Conservation (phyloP, 2,888 invertebrate genomes). For the Anthoptus insignis region DNA sequence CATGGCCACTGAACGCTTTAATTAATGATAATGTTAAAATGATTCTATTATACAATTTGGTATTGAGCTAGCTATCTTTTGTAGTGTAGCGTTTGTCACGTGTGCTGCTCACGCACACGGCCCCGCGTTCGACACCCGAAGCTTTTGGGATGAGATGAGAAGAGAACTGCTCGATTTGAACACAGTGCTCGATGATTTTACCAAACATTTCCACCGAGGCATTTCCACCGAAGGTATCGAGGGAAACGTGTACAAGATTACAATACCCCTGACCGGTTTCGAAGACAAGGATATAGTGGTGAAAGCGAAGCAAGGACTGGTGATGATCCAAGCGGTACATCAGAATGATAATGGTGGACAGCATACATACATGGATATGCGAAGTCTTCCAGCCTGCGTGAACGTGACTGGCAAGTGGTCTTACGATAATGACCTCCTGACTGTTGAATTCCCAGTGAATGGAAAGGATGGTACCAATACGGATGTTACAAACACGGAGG, state of each 20-base stretch:
- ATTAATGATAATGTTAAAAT: too few relatives aligned
- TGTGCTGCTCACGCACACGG: too few relatives aligned
- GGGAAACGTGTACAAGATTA: conserved; percentile 67
- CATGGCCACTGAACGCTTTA: too few relatives aligned
- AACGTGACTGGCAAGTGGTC: conserved; percentile 69
- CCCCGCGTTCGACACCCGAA: conserved; percentile 69
- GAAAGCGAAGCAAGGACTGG: conserved; percentile 67
- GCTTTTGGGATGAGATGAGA: conserved; percentile 66
- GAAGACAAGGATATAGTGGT: conserved; percentile 73
- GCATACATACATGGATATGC: conserved; percentile 62
- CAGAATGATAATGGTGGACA: conserved; percentile 48
- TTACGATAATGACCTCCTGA: conserved; percentile 61
- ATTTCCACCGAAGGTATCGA: conserved; percentile 55
- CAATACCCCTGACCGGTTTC: conserved; percentile 62
- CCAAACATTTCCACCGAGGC: conserved; percentile 58
- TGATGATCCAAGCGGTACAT: conserved; percentile 73
- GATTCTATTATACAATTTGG: too few relatives aligned
- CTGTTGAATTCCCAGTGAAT: conserved; percentile 64
- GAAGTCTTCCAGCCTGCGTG: conserved; percentile 62
- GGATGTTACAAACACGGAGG: conserved; percentile 38
- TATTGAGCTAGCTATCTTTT: too few relatives aligned
- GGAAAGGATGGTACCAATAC: conserved; percentile 34
- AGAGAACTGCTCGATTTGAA: conserved; percentile 65
- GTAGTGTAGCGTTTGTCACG: too few relatives aligned
- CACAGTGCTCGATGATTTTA: conserved; percentile 59